Evolutionary conservation across 2,888 invertebrate species (phyloP), one percentile per base, ranked within the genome.

Genomic region (Drosophila picticornis): DNA sequence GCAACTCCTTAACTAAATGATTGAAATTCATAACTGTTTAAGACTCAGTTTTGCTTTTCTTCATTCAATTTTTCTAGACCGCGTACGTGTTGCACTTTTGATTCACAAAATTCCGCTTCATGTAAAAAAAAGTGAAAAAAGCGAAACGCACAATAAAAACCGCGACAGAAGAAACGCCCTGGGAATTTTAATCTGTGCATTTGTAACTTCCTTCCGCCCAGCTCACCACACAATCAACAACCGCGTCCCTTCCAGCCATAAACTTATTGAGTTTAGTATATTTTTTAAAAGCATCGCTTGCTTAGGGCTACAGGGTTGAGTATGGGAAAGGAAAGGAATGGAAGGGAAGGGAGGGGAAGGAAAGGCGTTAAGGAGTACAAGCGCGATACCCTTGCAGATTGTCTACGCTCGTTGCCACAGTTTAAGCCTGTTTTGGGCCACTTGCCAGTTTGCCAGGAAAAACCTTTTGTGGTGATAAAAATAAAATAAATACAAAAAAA

Each of bases 141-240:
- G 27, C 62, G 63, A 63, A 74, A 66, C 77, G 72, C 77, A 72
- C 62, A 79, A 58, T 40, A 61, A 75, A 66, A 75, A 71, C 68
- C 66, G 62, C 78, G 78, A 78, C 55, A 62, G 59, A 52, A 65
- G 73, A 63, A 73, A 79, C 81, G 81, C 77, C 77, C 69, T 81
- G 81, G 73, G 82, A 82, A 83, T 82, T 75, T 76, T 76, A 77
- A 75, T 83, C 74, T 77, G 56, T 81, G 83, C 89, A 89, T 87
- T 87, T 80, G 80, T 83, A 82, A 84, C 89, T 84, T 86, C 80
- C 89, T 87, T 76, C 71, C 72, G 75, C 52, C 65, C 59, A 67
- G 73, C 50, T 65, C 69, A 43, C 50, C 81, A 36, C 65, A 70
- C 68, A 79, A 79, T 66, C 72, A 72, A 72, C 80, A 60, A 57